A percentile compares a stretch with the other conserved stretches of the same genome.
These are phyloP conservation scores for Petaurus breviceps DNA, from an alignment of 2,113 vertebrate species.

Conservation along the genomic window DNA sequence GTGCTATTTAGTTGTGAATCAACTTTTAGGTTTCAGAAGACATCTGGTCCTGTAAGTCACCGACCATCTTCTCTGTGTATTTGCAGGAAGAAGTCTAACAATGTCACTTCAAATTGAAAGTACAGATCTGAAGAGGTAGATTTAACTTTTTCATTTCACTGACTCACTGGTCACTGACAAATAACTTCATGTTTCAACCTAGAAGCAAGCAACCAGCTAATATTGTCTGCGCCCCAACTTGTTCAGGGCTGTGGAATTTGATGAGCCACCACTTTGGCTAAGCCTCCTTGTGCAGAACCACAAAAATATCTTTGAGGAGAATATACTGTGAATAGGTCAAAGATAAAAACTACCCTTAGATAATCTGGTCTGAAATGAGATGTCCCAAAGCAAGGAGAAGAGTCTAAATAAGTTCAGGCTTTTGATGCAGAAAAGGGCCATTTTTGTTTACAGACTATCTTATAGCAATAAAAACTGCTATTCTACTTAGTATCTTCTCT, in stretches of 20 bases:
- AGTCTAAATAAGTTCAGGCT: neutral
- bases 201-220: neutral
- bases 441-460: neutral
- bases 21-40: neutral
- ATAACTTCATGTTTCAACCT: neutral
- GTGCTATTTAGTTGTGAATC: neutral
- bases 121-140: neutral
- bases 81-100: neutral
- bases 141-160: neutral
- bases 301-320: slow-evolving; percentile 19
- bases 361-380: neutral
- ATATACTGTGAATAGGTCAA: neutral
- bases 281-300: slow-evolving; percentile 5
- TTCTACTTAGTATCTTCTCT: neutral
- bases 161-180: slow-evolving; percentile 9
- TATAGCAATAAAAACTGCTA: neutral
- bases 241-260: neutral
- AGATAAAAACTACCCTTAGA: slow-evolving; percentile 6
- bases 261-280: neutral
- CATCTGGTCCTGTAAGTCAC: neutral
- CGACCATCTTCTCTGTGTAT: neutral
- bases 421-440: neutral
- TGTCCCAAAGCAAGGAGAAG: neutral
- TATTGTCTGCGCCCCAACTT: neutral
- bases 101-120: neutral